phyloP scores from a whole-genome alignment of 2,113 vertebrate genomes.

The Myodes glareolus region DNA sequence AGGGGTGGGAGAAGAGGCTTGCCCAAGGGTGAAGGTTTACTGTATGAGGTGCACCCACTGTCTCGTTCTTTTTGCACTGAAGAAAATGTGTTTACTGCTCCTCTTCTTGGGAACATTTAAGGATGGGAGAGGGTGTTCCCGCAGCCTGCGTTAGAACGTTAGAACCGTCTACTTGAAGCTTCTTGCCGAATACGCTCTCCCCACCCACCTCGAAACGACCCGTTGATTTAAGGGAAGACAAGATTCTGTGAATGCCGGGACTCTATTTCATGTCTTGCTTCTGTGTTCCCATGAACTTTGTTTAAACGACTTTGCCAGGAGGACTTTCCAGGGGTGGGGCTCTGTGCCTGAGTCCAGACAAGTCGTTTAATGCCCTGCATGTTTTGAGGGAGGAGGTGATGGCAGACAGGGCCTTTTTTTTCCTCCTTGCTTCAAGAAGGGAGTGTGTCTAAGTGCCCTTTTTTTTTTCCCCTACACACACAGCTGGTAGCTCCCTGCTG shows the following conservation, averaged over 20 bases:
- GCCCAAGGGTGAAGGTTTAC: background rate
- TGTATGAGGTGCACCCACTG: background rate
- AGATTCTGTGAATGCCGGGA: slow-evolving; percentile 11
- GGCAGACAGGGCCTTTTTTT: slow-evolving; percentile 9
- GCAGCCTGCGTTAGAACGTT: background rate
- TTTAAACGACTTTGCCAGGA: slow-evolving; percentile 2
- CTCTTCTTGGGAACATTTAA: background rate
- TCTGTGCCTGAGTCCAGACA: background rate
- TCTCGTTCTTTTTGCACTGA: background rate
- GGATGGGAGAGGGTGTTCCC: background rate
- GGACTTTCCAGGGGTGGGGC: slow-evolving; percentile 50
- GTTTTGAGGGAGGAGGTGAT: background rate
- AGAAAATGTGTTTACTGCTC: slow-evolving; percentile 34
- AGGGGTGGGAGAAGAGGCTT: too few species aligned
- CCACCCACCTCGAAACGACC: background rate
- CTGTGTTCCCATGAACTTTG: slow-evolving; percentile 59
- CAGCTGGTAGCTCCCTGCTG: slow-evolving; percentile 70
- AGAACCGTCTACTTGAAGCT: slow-evolving; percentile 6
- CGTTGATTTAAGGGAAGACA: slow-evolving; percentile 54
- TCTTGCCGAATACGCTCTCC: background rate
- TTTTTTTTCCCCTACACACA: background rate
- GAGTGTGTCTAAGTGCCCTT: background rate
- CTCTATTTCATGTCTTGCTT: slow-evolving; percentile 32
- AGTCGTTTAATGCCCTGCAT: background rate
- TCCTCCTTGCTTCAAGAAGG: background rate